These are phyloP conservation scores for Acinonyx jubatus DNA, from an alignment of 2,113 vertebrate genomes.

Conservation along the genomic window DNA sequence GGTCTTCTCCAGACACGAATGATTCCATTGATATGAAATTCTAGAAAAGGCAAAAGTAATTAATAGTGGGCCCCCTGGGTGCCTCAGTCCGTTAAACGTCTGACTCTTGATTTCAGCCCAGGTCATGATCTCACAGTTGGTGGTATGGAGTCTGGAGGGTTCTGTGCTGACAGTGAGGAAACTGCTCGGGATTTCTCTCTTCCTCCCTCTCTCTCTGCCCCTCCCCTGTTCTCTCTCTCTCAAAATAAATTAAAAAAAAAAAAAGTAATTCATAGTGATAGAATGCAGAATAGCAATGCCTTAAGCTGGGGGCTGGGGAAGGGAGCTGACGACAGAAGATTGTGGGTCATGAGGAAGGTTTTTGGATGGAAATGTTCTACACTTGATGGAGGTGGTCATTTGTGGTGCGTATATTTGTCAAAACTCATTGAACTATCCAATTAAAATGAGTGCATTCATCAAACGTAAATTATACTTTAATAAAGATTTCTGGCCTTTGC, in stretches of 20 bases:
- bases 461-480: background rate
- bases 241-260: too few relatives aligned
- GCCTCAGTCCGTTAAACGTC: too few relatives aligned
- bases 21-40: background rate
- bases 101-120: too few relatives aligned
- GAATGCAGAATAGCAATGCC: background rate
- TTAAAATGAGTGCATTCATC: background rate
- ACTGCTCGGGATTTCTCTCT: too few relatives aligned
- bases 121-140: too few relatives aligned
- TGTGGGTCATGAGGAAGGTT: background rate
- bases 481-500: background rate
- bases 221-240: too few relatives aligned
- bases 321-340: background rate
- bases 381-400: background rate
- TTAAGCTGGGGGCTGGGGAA: rapidly evolving
- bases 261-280: background rate
- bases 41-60: background rate
- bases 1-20: background rate
- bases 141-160: too few relatives aligned
- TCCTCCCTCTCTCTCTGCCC: too few relatives aligned
- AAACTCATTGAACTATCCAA: background rate
- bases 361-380: background rate
- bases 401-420: background rate
- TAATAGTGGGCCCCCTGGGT: background rate
- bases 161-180: too few relatives aligned